phyloP scores from a whole-genome alignment of 1,140 invertebrate species.

The Neodiprion lecontei region DNA sequence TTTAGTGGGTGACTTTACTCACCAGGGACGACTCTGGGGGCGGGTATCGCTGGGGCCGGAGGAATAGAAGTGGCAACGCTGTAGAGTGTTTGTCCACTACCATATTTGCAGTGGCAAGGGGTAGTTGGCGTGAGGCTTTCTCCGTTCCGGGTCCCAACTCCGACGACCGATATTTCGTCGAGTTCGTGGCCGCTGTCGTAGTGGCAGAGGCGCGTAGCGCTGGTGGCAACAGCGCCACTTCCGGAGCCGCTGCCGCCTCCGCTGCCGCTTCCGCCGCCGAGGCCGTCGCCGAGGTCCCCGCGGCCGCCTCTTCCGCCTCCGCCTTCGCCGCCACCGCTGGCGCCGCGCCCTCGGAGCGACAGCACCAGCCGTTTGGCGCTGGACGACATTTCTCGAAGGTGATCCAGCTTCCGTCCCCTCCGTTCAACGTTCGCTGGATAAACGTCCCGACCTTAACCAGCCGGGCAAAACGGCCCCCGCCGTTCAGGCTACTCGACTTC shows the following conservation, averaged over 20 bases:
- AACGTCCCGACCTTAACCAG: conserved; percentile 6
- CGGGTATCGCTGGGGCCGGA: conserved; percentile 46
- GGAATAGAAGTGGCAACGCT: conserved; percentile 54
- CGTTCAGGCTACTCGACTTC: conserved; percentile 4
- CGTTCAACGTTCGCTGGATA: conserved; percentile 2
- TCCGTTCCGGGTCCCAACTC: conserved; percentile 62
- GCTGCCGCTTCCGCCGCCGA: conserved; percentile 46
- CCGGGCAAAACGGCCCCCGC: conserved; percentile 26
- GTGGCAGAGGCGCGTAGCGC: conserved; percentile 56
- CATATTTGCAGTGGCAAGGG: conserved; percentile 63
- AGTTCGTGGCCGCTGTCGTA: conserved; percentile 72
- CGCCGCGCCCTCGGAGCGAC: conserved; percentile 67
- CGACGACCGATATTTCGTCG: conserved; percentile 80
- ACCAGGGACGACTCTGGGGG: conserved; percentile 45
- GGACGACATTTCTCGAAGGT: conserved; percentile 63
- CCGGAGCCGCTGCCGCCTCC: conserved; percentile 50
- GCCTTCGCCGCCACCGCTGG: conserved; percentile 59
- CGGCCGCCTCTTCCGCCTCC: conserved; percentile 56
- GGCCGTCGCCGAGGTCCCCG: conserved; percentile 48
- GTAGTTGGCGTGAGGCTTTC: conserved; percentile 67
- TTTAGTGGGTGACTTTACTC: conserved; percentile 27
- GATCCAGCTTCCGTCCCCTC: conserved; percentile 55
- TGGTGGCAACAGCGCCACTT: conserved; percentile 60
- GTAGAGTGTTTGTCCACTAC: conserved; percentile 55
- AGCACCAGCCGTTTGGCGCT: conserved; percentile 74